Percentiles rank a stretch among this genome's conserved stretches.
phyloP scores from a whole-genome alignment of 2,113 vertebrate genomes.

The Emydura subglobosa region DNA sequence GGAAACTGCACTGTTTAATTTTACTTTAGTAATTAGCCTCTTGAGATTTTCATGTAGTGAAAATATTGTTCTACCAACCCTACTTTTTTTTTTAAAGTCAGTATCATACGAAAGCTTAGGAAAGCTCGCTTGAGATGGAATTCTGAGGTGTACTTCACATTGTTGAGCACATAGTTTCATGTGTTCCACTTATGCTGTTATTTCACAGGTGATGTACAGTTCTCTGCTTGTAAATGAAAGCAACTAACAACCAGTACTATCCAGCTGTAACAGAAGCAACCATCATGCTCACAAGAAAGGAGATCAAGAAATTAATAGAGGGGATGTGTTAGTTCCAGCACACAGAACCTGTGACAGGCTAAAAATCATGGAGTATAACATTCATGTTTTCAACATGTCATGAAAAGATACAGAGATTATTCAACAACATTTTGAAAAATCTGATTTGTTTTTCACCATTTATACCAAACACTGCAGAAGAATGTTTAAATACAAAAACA shows the following conservation, averaged over 20 bases:
- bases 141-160: neutral
- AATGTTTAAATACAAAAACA: neutral
- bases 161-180: neutral
- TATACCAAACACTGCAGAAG: neutral
- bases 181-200: neutral
- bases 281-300: neutral
- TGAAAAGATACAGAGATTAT: neutral
- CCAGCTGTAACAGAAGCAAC: neutral
- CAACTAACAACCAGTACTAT: neutral
- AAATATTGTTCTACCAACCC: neutral
- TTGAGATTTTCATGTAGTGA: neutral
- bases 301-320: neutral
- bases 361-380: neutral
- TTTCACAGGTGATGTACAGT: neutral
- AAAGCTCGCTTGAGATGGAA: constrained; percentile 12
- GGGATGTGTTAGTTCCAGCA: neutral
- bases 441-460: neutral
- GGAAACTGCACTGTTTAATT: neutral
- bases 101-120: neutral
- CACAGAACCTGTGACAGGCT: neutral
- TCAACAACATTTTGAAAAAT: neutral
- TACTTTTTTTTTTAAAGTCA: neutral
- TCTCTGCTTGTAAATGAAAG: constrained; percentile 18
- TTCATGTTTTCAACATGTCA: neutral
- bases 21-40: neutral